Conservation (phyloP, 2,888 invertebrate species). For the Pollenia labialis region DNA sequence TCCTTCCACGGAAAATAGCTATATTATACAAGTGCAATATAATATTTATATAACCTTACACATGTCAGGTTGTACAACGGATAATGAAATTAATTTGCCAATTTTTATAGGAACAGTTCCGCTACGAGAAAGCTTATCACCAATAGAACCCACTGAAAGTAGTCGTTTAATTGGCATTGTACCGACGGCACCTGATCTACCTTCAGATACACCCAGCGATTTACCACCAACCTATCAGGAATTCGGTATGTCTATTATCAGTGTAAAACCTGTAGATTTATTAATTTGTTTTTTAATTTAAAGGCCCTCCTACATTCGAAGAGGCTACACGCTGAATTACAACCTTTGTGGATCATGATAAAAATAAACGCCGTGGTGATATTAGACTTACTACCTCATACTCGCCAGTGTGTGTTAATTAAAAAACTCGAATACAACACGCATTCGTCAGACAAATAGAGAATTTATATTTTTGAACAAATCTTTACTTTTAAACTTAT, state of each 20-base stretch:
- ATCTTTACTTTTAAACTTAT: too few relatives aligned
- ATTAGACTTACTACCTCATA: too few relatives aligned
- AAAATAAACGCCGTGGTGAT: too few relatives aligned
- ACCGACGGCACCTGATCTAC: conserved; percentile 55
- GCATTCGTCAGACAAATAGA: too few relatives aligned
- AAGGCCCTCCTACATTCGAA: conserved; percentile 76
- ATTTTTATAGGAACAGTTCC: conserved; percentile 78
- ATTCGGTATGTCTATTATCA: background rate
- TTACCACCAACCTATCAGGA: conserved; percentile 74
- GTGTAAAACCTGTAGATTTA: too few relatives aligned
- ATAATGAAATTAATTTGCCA: conserved; percentile 73
- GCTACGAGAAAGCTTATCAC: conserved; percentile 60
- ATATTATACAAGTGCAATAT: conserved; percentile 75
- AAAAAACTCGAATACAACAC: too few relatives aligned
- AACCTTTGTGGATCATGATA: too few relatives aligned
- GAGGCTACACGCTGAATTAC: conserved; percentile 73
- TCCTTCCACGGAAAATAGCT: conserved; percentile 73
- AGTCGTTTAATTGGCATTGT: conserved; percentile 51
- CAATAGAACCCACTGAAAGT: conserved; percentile 61
- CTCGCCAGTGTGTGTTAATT: too few relatives aligned
- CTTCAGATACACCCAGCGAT: conserved; percentile 43
- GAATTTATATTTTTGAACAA: too few relatives aligned
- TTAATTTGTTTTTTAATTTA: background rate
- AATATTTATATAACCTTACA: conserved; percentile 70
- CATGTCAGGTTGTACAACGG: conserved; percentile 70